Evolutionary conservation across 2,888 invertebrate genomes (phyloP), one percentile per base, ranked within the genome.

Genomic region (Heliconius ismenius): DNA sequence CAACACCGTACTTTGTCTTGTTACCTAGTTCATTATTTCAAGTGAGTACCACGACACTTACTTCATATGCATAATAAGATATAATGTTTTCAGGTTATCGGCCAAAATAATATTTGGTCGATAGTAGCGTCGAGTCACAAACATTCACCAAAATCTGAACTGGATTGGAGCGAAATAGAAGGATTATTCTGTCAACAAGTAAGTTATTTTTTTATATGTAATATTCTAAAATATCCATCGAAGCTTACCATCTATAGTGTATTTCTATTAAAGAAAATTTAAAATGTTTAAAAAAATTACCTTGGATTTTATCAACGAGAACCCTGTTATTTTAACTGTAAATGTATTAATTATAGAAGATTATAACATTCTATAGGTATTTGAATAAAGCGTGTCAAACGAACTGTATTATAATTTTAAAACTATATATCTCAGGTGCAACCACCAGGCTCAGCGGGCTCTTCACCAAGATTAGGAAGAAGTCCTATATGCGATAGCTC

Each of bases 81-180:
- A 62, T 26, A 26, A 62, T 70, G 24, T 70, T 85, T 87, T 9
- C 87, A 97, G 96, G 97, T 98, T 58, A 95, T 98, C 77, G 98
- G 98, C 70, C 97, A 97, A 88, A 96, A 97, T 84, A 99, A 99
- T 89, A 97, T 99, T 84, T 99, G 99, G 99, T 97, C 98, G 1
- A 95, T 97, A 80, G 97, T 98, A 81, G 98, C 98, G 4, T 96
- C 96, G 83, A 96, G 96, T 83, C 98, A 98, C 90, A 97, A 98
- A 85, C 96, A 97, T 86, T 96, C 97, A 2, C 97, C 97, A 21
- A 97, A 97, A 93, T 95, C 97, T 3, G 97, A 97, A 81, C 95
- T 99, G 81, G 98, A 99, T 90, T 99, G 99, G 97, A 96, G 96
- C 49, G 98, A 98, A 88, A 98, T 99, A 95, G 99, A 99, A 89